These are phyloP conservation scores for Drosophila baimaii DNA, from an alignment of 1,140 invertebrate species.

Conservation along the genomic window DNA sequence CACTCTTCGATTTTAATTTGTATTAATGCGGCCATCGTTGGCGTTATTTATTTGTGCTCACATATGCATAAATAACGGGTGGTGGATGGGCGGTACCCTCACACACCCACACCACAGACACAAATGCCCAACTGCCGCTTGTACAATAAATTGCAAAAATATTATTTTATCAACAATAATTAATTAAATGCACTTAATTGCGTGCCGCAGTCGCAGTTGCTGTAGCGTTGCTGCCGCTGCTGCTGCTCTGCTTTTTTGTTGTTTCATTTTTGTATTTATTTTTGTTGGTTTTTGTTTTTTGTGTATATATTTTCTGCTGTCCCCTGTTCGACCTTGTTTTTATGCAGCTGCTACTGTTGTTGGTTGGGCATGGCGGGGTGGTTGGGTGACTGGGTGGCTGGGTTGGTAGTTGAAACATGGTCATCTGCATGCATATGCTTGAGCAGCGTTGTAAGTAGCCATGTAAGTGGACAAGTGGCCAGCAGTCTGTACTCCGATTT, in stretches of 20 bases:
- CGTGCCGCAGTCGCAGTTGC: constrained; percentile 68
- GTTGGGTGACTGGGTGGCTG: background rate
- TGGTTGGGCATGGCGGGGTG: background rate
- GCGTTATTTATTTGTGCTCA: constrained; percentile 73
- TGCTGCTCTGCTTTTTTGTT: constrained; percentile 7
- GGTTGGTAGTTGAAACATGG: constrained; percentile 48
- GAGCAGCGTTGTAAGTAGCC: constrained; percentile 77
- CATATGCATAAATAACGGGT: constrained; percentile 76
- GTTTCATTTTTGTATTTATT: constrained; percentile 31
- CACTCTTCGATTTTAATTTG: constrained; percentile 4
- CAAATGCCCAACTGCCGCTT: constrained; percentile 47
- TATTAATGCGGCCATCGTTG: constrained; percentile 23
- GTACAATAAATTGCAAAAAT: constrained; percentile 82
- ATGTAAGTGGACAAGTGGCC: constrained; percentile 76
- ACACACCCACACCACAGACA: constrained; percentile 17
- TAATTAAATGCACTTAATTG: constrained; percentile 83
- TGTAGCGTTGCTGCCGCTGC: constrained; percentile 10
- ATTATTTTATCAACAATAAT: constrained; percentile 84
- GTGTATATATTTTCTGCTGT: constrained; percentile 28
- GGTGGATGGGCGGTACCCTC: constrained; percentile 1
- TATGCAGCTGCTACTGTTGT: constrained; percentile 56
- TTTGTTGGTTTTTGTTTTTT: constrained; percentile 17
- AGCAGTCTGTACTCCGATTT: constrained; percentile 5
- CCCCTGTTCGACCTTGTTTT: constrained; percentile 46
- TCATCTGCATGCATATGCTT: constrained; percentile 80